Evolutionary conservation across 2,888 invertebrate species (phyloP).

Genomic region (Cantharis flavilabris): DNA sequence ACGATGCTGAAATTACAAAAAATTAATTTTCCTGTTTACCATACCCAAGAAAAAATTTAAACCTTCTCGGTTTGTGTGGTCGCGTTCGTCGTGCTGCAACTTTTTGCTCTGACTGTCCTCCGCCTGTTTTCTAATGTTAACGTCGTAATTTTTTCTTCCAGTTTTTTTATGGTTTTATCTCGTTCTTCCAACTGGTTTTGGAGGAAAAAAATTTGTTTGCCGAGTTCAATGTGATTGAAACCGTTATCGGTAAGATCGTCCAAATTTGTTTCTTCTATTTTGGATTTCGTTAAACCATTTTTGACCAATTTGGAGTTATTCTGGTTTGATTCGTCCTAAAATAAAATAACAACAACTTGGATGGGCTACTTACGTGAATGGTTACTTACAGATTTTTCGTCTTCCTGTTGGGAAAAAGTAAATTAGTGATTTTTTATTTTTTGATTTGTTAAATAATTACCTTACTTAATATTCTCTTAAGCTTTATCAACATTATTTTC

Average conservation of each 20-base stretch:
- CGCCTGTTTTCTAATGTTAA: background rate
- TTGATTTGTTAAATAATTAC: background rate
- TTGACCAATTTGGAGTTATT: background rate
- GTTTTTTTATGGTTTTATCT: background rate
- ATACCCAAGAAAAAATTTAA: background rate
- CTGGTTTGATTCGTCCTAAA: background rate
- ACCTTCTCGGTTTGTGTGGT: background rate
- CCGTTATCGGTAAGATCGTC: background rate
- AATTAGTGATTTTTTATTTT: background rate
- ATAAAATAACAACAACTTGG: background rate
- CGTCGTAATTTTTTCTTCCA: background rate
- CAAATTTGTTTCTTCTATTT: background rate
- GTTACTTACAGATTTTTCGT: background rate
- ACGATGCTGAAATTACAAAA: background rate
- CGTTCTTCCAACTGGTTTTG: background rate
- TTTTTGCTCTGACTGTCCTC: background rate
- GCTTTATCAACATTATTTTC: constrained; percentile 1
- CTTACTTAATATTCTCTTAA: background rate
- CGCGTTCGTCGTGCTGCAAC: background rate
- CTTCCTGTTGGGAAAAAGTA: background rate
- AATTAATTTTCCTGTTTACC: background rate
- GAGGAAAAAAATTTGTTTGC: background rate
- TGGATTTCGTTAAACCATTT: background rate
- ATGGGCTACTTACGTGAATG: background rate
- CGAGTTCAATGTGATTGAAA: background rate